Evolutionary conservation across 2,113 vertebrate species (phyloP), one percentile per base, ranked within the genome.

Genomic region (Mungos mungo): DNA sequence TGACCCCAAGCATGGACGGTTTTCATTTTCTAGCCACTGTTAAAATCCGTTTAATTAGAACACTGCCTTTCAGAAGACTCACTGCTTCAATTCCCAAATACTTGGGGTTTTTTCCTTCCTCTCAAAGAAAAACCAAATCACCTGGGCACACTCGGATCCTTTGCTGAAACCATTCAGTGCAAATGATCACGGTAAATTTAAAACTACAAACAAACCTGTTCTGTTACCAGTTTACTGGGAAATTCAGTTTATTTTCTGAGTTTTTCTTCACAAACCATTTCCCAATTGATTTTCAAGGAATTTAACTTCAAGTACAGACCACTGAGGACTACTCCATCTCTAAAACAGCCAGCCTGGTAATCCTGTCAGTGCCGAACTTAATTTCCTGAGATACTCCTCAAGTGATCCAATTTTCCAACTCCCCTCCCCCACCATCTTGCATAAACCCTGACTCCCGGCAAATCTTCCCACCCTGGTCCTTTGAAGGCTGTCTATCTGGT

Each of bases 41-140:
- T 45, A 69, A 88, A 88, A 90, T 71, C 95, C 69, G 65, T 72
- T 96, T 98, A 87, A 97, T 97, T 86, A 97, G 65, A 92, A 95
- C 35, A 66, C 60, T 94, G 41, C 47, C 86, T 90, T 97, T 65
- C 33, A 50, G 88, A 92, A 88, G n/a, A 35, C 35, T 31, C 12
- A 33, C 35, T n/a, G 15, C 84, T 90, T 95, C 21, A 9, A 35
- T 65, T 69, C 29, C 47, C 45, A 88, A 83, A 69, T 68, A 77
- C 76, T 29, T 29, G 27, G 10, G 2, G 7, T 38, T 74, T 29
- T n/a, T 41, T 31, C 21, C 38, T 12, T 10, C 23, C 60, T 54
- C 6, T 54, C 77, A 25, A 76, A 0, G 12, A 76, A 60, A 41
- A 29, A 45, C 82, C 7, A 63, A 93, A 35, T 71, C 60, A 4